Evolutionary conservation across 2,888 invertebrate species (phyloP), one percentile per base, ranked within the genome.

Genomic region (Drosophila kuntzei): DNA sequence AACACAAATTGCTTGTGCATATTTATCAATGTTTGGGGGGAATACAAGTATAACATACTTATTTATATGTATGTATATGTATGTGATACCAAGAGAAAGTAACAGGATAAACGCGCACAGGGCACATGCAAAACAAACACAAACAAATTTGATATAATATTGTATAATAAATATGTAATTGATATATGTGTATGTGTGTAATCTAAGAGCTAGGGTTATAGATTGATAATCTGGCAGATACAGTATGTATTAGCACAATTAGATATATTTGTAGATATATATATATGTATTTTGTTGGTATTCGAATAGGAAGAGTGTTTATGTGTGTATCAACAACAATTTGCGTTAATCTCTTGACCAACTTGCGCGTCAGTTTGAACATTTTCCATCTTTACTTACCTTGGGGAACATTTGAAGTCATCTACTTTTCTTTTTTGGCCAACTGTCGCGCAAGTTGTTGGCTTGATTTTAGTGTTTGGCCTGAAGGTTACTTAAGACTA

Each of bases 91-190:
- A 16, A 44, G 34, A 46, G 12, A 25, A 37, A 44, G 46, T 32
- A 34, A 47, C 39, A n/a, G 39, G 44, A 61, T 63, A 51, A 67
- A 74, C 73, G 75, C 79, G 76, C 85, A 79, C 85, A 63, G 86
- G 83, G 86, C 86, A 89, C 86, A 86, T 86, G 86, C 86, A 86
- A 88, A 86, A 86, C 89, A 86, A 87, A 89, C 86, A 86, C 88
- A 89, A 88, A 86, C 82, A 84, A 76, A 78, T 81, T 70, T 46
- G 41, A 73, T 67, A 68, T 63, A 46, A 50, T 57, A 62, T 39
- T 58, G 44, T 63, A 44, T 58, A 71, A 47, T 36, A 34, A 71
- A 47, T 36, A 34, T 43, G 22, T 49, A 49, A 59, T 63, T 67
- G 55, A 43, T 63, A 43, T 44, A 53, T 37, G 6, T 51, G 8